Evolutionary conservation across 2,797 vertebrate genomes (phyloP), one percentile per base, ranked within the genome.

Genomic region (Lutjanus campechanus): DNA sequence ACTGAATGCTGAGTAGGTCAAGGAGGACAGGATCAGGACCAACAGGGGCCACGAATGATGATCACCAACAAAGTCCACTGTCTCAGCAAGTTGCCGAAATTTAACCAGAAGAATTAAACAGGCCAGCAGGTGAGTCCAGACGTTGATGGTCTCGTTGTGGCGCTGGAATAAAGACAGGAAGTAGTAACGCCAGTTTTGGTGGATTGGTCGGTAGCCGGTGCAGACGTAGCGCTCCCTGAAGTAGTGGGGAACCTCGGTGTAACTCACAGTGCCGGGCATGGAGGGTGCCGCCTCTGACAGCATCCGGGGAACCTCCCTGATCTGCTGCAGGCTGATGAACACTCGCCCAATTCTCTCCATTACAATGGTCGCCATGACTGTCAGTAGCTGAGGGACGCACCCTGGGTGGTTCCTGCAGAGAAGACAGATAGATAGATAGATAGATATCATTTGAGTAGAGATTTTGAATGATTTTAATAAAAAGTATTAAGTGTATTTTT

Each of bases 81-180:
- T 92, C 89, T 94, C 91, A 0, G 90, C 67, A 1, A 98, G 91
- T 44, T 91, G 55, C 15, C 74, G 79, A 11, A 95, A 79, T 22
- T 94, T 94, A 20, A 95, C 80, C 71, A 97, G 90, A 54, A 98
- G 80, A 10, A 91, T 76, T 61, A 98, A 63, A 0, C 95, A 93
- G 0, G 96, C 96, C 77, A 96, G 89, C 85, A 98, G 94, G 83
- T 98, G 98, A 0, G 97, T 97, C 98, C 98, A 99, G 15, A 98
- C 92, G 0, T 98, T 99, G 88, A 98, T 40, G 0, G 96, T 97
- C 84, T 98, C 98, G 0, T 98, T 99, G 96, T 98, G 98, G 69
- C 95, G 94, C 89, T 94, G 96, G 93, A 98, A 97, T 54, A 98
- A 85, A 0, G 97, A 97, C 9, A 94, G 91, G 92, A 97, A 95